Conservation (phyloP, 1,140 invertebrate species). For the Papilio polyxenes region DNA sequence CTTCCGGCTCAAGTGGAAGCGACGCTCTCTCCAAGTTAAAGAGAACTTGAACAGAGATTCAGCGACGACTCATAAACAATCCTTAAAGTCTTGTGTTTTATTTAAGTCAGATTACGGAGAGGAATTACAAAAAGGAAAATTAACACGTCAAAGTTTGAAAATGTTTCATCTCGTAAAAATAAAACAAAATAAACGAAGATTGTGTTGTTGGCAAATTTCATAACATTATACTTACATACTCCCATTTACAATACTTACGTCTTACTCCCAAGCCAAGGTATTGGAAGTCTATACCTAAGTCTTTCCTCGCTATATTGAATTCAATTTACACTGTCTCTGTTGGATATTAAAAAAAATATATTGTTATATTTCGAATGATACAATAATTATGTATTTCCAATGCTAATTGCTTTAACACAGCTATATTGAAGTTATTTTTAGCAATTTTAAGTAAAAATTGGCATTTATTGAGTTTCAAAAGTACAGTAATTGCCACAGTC, state of each 20-base stretch:
- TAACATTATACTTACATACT: too few relatives aligned
- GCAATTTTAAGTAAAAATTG: neutral
- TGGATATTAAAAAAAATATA: neutral
- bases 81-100: neutral
- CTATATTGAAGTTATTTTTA: neutral
- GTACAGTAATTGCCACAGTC: neutral
- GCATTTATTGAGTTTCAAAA: neutral
- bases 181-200: neutral
- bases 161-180: neutral
- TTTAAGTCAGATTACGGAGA: neutral
- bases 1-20: slow-evolving; percentile 19
- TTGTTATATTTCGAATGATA: too few relatives aligned
- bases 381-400: neutral
- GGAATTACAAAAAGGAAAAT: neutral
- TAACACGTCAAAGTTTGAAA: neutral
- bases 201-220: neutral
- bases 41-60: neutral
- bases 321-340: neutral
- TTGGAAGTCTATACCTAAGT: too few relatives aligned
- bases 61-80: neutral
- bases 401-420: neutral
- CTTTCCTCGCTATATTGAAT: neutral
- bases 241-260: neutral
- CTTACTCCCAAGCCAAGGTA: neutral
- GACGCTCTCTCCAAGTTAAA: neutral